phyloP scores from a whole-genome alignment of 2,888 invertebrate genomes.

The Drosophila hamatofila region DNA sequence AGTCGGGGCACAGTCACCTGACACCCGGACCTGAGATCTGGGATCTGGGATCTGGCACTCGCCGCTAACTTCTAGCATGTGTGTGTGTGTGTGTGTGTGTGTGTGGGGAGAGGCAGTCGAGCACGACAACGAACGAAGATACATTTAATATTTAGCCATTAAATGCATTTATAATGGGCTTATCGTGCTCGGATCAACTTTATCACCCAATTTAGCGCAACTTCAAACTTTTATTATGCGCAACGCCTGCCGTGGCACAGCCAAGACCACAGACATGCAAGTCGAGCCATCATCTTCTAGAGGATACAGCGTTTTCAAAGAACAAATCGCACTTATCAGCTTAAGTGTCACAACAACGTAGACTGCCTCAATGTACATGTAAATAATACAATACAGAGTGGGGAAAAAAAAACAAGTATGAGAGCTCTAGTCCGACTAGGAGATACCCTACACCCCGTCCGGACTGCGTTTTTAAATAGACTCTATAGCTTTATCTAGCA shows the following conservation, averaged over 20 bases:
- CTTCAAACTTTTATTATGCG: slow-evolving; percentile 70
- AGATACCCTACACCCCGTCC: not conserved
- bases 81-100: slow-evolving; percentile 1
- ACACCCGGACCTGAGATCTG: slow-evolving; percentile 29
- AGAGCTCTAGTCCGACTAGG: not conserved
- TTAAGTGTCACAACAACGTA: slow-evolving; percentile 50
- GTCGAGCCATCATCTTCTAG: slow-evolving; percentile 6
- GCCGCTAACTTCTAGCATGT: slow-evolving; percentile 25
- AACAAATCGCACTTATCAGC: slow-evolving; percentile 34
- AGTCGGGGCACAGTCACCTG: slow-evolving; percentile 46
- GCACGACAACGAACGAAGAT: slow-evolving; percentile 69
- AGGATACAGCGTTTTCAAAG: slow-evolving; percentile 2
- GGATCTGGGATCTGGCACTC: slow-evolving; percentile 18
- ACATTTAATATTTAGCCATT: slow-evolving; percentile 78
- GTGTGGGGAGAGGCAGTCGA: slow-evolving; percentile 27
- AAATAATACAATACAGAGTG: slow-evolving; percentile 9
- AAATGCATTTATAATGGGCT: slow-evolving; percentile 83
- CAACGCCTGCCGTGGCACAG: slow-evolving; percentile 21
- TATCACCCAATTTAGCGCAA: slow-evolving; percentile 76
- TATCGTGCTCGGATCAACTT: slow-evolving; percentile 83
- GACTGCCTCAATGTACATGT: slow-evolving; percentile 10
- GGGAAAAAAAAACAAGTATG: not conserved
- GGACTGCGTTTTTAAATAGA: too few species aligned
- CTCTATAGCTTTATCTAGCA: too few species aligned
- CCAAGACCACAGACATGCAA: slow-evolving; percentile 20